Conservation (phyloP, 2,797 vertebrate species). For the Ispidina lecontei region DNA sequence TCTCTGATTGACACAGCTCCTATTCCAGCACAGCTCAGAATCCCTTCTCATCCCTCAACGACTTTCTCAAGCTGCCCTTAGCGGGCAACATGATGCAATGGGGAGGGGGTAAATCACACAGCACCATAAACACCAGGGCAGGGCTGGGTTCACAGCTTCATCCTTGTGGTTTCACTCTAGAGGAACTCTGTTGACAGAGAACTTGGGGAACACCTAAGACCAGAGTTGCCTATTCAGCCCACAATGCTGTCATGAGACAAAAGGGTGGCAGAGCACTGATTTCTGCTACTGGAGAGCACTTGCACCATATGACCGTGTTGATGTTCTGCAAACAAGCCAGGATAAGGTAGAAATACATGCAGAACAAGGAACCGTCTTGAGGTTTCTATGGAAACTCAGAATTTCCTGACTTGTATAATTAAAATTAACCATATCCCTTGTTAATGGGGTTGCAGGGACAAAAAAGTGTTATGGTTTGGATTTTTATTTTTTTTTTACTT, state of each 20-base stretch:
- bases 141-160: neutral
- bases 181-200: constrained; percentile 5
- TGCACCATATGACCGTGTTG: neutral
- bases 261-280: neutral
- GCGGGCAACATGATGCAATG: neutral
- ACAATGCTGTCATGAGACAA: neutral
- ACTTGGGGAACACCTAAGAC: neutral
- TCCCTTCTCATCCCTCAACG: neutral
- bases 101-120: neutral
- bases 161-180: neutral
- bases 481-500: neutral
- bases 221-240: neutral
- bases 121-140: neutral
- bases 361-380: constrained; percentile 15
- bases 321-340: neutral
- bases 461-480: neutral
- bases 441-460: constrained; percentile 15
- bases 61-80: constrained; percentile 20
- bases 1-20: constrained; percentile 18
- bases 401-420: constrained; percentile 50
- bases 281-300: neutral
- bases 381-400: constrained; percentile 70
- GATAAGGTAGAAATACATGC: neutral
- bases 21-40: neutral
- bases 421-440: constrained; percentile 50